Evolutionary conservation across 1,140 invertebrate species (phyloP).

Genomic region (Muscidifurax raptorellus): DNA sequence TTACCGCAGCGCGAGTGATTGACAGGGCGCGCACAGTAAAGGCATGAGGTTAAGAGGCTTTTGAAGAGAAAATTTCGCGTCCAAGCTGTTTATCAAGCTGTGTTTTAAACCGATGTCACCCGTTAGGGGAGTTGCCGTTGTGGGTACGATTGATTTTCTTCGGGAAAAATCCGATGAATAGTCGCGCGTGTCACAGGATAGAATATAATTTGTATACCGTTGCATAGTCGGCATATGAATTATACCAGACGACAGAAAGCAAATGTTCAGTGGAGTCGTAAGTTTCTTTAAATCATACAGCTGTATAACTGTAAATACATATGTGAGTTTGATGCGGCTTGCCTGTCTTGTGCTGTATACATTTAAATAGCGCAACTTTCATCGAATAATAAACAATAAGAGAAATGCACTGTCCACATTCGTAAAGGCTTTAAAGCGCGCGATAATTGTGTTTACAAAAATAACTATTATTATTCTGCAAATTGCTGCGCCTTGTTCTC

Average conservation of each 20-base stretch:
- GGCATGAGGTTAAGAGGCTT: no score
- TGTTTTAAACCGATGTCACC: background rate
- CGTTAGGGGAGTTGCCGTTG: background rate
- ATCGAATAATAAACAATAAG: background rate
- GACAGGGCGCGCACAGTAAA: no score
- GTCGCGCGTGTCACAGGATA: background rate
- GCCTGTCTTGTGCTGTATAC: no score
- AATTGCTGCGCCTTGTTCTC: background rate
- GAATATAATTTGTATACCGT: background rate
- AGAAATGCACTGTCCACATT: background rate
- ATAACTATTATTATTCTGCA: background rate
- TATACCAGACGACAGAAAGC: background rate
- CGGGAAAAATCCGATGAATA: background rate
- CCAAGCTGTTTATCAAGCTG: background rate
- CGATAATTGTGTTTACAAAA: no score
- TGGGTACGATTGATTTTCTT: background rate
- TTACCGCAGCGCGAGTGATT: no score
- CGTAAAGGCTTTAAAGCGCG: background rate
- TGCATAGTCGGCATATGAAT: background rate
- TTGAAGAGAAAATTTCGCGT: background rate
- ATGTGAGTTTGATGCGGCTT: background rate
- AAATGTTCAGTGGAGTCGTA: background rate
- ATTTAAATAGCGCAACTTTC: no score
- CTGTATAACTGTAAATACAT: background rate
- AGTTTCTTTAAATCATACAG: background rate